These are phyloP conservation scores for Tipula helvola DNA, from an alignment of 2,888 invertebrate genomes.

Conservation along the genomic window DNA sequence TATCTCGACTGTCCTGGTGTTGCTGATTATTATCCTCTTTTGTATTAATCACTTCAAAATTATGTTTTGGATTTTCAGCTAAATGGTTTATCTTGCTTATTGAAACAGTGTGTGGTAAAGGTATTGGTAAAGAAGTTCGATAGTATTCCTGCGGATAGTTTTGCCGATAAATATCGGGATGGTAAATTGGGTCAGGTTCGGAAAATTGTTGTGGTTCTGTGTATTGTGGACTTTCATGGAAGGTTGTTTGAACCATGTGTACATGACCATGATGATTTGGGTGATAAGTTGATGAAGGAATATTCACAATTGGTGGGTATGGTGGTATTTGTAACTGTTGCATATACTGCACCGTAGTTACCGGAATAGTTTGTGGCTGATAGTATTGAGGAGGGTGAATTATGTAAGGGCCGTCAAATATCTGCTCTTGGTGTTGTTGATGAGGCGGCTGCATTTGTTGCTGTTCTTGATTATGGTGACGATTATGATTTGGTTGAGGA, in stretches of 20 bases:
- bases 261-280: slow-evolving; percentile 13
- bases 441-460: slow-evolving; percentile 12
- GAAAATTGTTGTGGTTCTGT: slow-evolving; percentile 32
- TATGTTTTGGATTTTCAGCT: background rate
- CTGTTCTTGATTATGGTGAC: slow-evolving; percentile 4
- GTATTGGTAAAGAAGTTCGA: background rate
- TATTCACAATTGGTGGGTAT: background rate
- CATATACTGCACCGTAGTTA: background rate
- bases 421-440: background rate
- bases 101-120: background rate
- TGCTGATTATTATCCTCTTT: background rate
- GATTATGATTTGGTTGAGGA: slow-evolving; percentile 9
- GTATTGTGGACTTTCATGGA: slow-evolving; percentile 27
- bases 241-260: background rate
- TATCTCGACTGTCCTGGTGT: background rate
- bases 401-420: background rate
- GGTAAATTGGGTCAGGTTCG: slow-evolving; percentile 39
- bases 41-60: background rate
- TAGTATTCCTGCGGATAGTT: slow-evolving; percentile 9
- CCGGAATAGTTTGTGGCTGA: background rate
- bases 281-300: background rate
- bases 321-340: background rate
- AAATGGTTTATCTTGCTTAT: background rate
- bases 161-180: slow-evolving; percentile 14
- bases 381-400: background rate